Conservation (phyloP, 2,113 vertebrate species). For the Oplegnathus fasciatus region DNA sequence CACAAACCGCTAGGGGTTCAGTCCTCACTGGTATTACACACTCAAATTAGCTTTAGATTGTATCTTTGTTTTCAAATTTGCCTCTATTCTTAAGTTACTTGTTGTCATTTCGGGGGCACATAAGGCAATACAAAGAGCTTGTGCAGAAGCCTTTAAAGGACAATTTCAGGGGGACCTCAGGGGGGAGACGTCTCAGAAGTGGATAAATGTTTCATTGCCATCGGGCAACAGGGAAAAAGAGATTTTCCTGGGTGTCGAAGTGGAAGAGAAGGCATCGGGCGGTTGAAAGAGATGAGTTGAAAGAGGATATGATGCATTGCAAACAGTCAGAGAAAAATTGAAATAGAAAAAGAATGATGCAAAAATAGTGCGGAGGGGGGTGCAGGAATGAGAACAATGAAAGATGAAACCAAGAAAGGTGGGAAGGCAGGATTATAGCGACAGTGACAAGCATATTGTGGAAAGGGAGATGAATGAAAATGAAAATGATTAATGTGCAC, state of each 20-base stretch:
- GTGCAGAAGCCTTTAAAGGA: slow-evolving; percentile 52
- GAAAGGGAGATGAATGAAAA: slow-evolving; percentile 39
- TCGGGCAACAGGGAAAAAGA: slow-evolving; percentile 40
- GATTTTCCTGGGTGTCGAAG: slow-evolving; percentile 48
- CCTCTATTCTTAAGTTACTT: slow-evolving; percentile 31
- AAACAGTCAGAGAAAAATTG: slow-evolving; percentile 32
- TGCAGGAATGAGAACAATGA: slow-evolving; percentile 19
- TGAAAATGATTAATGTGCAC: slow-evolving; percentile 42
- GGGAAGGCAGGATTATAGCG: slow-evolving; percentile 13
- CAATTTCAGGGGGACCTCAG: slow-evolving; percentile 42
- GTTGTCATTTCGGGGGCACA: slow-evolving; percentile 27
- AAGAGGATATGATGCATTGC: slow-evolving; percentile 28
- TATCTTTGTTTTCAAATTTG: slow-evolving; percentile 24
- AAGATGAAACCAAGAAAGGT: slow-evolving; percentile 34
- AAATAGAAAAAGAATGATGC: slow-evolving; percentile 32
- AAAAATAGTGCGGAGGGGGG: slow-evolving; percentile 3
- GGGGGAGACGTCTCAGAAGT: slow-evolving; percentile 38
- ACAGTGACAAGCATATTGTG: slow-evolving; percentile 30
- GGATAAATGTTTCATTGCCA: slow-evolving; percentile 72
- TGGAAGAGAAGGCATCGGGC: slow-evolving; percentile 12
- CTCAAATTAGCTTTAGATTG: slow-evolving; percentile 40
- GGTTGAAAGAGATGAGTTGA: slow-evolving; percentile 28
- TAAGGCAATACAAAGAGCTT: slow-evolving; percentile 14
- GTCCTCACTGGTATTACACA: not conserved
- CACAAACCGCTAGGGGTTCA: slow-evolving; percentile 1